A percentile compares a stretch with the other conserved stretches of the same genome.
Conservation (phyloP, 2,888 invertebrate genomes). For the Lochmaea capreae region DNA sequence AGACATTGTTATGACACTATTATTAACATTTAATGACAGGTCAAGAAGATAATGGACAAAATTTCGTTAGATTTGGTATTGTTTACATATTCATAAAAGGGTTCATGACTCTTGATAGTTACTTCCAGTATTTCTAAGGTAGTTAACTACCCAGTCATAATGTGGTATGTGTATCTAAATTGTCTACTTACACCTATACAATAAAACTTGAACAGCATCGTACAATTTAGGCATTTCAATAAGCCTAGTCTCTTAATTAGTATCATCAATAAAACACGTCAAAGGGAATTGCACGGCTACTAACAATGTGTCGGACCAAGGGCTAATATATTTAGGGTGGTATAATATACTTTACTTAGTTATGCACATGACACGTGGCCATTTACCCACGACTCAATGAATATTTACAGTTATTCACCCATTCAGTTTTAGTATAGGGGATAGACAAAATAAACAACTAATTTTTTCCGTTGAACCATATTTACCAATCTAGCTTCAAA, state of each 20-base stretch:
- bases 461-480: neutral
- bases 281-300: conserved; percentile 42
- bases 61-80: too few species aligned
- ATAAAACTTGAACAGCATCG: too few species aligned
- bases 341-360: conserved; percentile 24
- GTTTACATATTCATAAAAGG: too few species aligned
- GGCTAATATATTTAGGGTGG: conserved; percentile 46
- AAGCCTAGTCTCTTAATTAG: conserved; percentile 44
- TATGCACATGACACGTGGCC: conserved; percentile 49
- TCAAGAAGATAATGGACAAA: too few species aligned
- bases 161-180: neutral
- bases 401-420: conserved; percentile 48
- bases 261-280: conserved; percentile 48
- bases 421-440: conserved; percentile 18
- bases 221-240: conserved; percentile 37
- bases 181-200: too few species aligned
- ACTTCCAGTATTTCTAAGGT: too few species aligned
- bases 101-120: too few species aligned
- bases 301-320: conserved; percentile 39
- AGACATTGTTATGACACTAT: too few species aligned
- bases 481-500: neutral
- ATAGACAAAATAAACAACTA: conserved; percentile 4
- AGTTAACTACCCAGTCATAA: neutral
- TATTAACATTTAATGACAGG: too few species aligned
- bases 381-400: conserved; percentile 52